A percentile compares a stretch with the other conserved stretches of the same genome.
Evolutionary conservation across 2,888 invertebrate species (phyloP).

Genomic region (Hyles lineata): DNA sequence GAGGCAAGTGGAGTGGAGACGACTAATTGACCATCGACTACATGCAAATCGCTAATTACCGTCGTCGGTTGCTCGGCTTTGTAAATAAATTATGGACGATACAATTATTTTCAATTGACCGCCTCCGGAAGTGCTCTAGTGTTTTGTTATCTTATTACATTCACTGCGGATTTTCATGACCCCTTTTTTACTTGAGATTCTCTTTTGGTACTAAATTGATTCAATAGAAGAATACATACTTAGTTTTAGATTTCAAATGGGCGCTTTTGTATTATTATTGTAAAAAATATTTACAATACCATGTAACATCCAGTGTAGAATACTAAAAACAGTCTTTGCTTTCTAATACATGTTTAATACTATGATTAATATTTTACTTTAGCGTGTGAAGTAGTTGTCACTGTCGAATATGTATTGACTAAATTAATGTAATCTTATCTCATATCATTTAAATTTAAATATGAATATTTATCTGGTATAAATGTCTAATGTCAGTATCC

Average conservation of each 20-base stretch:
- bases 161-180: not conserved
- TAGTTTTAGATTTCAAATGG: no score
- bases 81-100: slow-evolving; percentile 61
- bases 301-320: not conserved
- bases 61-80: slow-evolving; percentile 52
- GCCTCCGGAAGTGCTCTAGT: not conserved
- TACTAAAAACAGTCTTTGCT: not conserved
- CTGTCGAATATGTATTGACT: no score
- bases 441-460: no score
- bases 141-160: not conserved
- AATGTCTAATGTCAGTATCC: no score
- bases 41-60: slow-evolving; percentile 76
- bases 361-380: no score
- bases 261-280: no score
- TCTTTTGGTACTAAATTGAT: not conserved
- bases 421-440: no score
- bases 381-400: no score
- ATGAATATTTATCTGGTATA: no score
- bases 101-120: slow-evolving; percentile 56
- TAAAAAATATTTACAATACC: no score
- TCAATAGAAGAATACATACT: no score
- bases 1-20: slow-evolving; percentile 60
- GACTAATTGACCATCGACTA: slow-evolving; percentile 74
- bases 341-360: no score
- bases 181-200: not conserved